Evolutionary conservation across 2,888 invertebrate species (phyloP).

Genomic region (Acleris sparsana): DNA sequence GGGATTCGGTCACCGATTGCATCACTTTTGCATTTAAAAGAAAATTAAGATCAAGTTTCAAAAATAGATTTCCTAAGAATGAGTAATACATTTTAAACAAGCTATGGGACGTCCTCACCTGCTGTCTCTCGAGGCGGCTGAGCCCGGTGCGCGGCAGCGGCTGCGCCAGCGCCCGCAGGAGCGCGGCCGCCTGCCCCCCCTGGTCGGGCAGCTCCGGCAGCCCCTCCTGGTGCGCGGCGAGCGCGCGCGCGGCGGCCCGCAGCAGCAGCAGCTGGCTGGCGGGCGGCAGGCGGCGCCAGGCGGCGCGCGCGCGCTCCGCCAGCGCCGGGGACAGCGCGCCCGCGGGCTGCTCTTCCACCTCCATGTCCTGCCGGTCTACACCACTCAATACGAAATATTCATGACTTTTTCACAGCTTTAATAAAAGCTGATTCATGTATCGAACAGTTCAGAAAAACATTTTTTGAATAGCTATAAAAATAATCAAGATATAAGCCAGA

Average conservation of each 20-base stretch:
- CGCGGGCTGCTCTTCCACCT: not conserved
- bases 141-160: conserved; percentile 12
- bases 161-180: conserved; percentile 14
- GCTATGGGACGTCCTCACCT: not conserved
- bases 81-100: too few relatives aligned
- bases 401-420: too few relatives aligned
- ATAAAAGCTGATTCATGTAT: too few relatives aligned
- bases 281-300: conserved; percentile 40
- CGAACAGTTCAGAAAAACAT: too few relatives aligned
- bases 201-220: conserved; percentile 29
- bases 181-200: conserved; percentile 29
- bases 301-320: conserved; percentile 28
- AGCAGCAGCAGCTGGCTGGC: conserved; percentile 30
- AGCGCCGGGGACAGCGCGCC: conserved; percentile 7
- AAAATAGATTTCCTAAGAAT: too few relatives aligned
- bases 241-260: conserved; percentile 32
- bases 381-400: too few relatives aligned
- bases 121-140: not conserved
- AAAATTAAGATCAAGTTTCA: too few relatives aligned
- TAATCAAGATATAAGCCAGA: too few relatives aligned
- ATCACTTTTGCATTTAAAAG: too few relatives aligned
- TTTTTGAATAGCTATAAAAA: too few relatives aligned
- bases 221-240: conserved; percentile 33
- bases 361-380: too few relatives aligned
- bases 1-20: too few relatives aligned